Base-by-base conservation (phyloP, 2,888 invertebrate species). In the Candidula unifasciata region DNA sequence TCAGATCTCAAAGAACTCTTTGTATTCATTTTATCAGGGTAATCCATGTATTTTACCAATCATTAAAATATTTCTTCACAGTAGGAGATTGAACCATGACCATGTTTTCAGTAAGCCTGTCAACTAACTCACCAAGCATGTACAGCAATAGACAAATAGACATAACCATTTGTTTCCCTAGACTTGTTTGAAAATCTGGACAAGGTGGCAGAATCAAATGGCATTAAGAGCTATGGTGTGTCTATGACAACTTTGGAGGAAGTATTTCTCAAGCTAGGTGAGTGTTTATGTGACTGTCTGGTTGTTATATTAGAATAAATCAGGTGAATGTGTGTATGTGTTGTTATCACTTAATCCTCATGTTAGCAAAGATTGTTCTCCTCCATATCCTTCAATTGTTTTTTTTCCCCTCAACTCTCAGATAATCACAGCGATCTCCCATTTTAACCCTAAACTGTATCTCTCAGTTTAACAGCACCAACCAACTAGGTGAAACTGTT, bases 161-260 rank as follows among this genome's bases (percentile, higher is more conserved):
- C 27, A 6, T 66, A 44, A 66, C 18, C 8, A 21, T 54, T 24
- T 35, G 21, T 71, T 30, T 33, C 18, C 27, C n/a, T 66, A 85
- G 80, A 64, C 66, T 13, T 84, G 52, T 86, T 87, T 85, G 77
- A 24, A 8, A 69, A 6, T 24, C 57, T 85, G 52, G 84, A 84
- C 44, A n/a, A 77, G n/a, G 35, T 76, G 1, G n/a, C 81, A 27
- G 54, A 68, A 30, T 21, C 30, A 87, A 94, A 96, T 37, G 96
- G 96, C 93, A 96, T 97, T 88, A 96, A 96, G 88, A 97, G 96
- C 91, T 97, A 97, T 91, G 97, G 97, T 0, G 96, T 97, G 0
- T 97, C 97, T 21, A 97, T 97, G 97, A 97, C 97, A 16, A 97
- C 97, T 0, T 93, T 97, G 54, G 97, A 97, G 91, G 97, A 97